phyloP scores from a whole-genome alignment of 2,888 invertebrate genomes.

The Chydorus sphaericus region DNA sequence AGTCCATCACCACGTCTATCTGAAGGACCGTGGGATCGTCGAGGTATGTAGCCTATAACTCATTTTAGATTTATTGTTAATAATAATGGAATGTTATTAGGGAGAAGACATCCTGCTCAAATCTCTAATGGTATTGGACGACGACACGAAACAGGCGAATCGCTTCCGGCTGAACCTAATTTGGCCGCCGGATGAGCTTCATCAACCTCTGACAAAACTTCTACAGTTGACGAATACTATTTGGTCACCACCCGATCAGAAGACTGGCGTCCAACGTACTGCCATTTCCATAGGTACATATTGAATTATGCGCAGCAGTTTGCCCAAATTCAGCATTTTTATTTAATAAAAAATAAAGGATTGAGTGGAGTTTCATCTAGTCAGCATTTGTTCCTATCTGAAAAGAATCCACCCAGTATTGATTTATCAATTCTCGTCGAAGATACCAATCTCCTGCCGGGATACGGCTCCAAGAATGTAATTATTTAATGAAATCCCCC shows the following conservation, averaged over 20 bases:
- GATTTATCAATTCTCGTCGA: conserved; percentile 5
- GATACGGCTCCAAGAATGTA: conserved; percentile 4
- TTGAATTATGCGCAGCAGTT: background rate
- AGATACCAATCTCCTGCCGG: conserved; percentile 5
- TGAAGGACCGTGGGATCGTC: background rate
- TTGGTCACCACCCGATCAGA: background rate
- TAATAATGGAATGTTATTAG: background rate
- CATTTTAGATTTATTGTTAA: background rate
- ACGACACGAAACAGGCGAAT: background rate
- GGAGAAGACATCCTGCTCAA: background rate
- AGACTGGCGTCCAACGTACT: background rate
- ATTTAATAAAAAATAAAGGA: background rate
- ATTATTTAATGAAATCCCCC: too few relatives aligned
- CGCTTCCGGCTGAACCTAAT: background rate
- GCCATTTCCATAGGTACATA: background rate
- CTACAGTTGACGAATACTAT: background rate
- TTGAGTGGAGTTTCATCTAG: background rate
- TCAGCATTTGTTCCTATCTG: background rate
- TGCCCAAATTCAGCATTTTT: too few relatives aligned
- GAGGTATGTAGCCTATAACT: background rate
- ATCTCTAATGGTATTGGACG: background rate
- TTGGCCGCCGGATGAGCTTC: background rate
- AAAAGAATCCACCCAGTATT: too few relatives aligned
- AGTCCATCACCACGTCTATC: background rate
- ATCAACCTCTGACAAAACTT: background rate